phyloP scores from a whole-genome alignment of 1,140 invertebrate species.

The Drosophila albomicans region DNA sequence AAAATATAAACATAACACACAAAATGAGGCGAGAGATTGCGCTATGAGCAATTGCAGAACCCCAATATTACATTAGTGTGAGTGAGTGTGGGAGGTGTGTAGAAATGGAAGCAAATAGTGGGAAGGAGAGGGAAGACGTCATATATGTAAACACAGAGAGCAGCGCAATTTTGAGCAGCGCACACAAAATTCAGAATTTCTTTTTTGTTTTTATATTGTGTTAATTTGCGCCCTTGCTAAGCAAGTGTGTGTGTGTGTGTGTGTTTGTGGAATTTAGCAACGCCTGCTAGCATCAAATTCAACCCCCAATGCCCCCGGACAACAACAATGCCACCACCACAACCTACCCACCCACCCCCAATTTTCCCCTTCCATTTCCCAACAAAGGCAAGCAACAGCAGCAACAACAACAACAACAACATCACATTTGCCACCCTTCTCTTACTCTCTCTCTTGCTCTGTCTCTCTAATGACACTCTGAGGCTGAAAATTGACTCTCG shows the following conservation, averaged over 20 bases:
- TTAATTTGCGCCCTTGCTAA: slow-evolving; percentile 57
- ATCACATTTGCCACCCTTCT: slow-evolving; percentile 8
- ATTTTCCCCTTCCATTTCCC: slow-evolving; percentile 9
- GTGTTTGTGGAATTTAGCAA: slow-evolving; percentile 36
- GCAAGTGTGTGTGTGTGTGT: slow-evolving; percentile 30
- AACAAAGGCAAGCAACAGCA: slow-evolving; percentile 4
- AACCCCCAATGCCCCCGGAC: slow-evolving; percentile 62
- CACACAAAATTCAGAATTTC: slow-evolving; percentile 36
- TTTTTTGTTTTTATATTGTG: slow-evolving; percentile 68
- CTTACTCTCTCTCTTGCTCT: slow-evolving; percentile 1
- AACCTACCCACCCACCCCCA: slow-evolving; percentile 39
- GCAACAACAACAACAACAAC: slow-evolving; percentile 31
- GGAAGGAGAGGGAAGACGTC: background rate
- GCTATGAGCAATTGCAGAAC: slow-evolving; percentile 17
- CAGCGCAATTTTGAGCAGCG: slow-evolving; percentile 29
- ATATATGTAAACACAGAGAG: slow-evolving; percentile 42
- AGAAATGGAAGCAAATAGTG: background rate
- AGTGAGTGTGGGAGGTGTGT: background rate
- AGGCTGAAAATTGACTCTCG: slow-evolving; percentile 39
- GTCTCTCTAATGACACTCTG: slow-evolving; percentile 10
- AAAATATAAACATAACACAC: slow-evolving; percentile 43
- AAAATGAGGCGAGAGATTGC: slow-evolving; percentile 1
- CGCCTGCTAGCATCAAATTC: slow-evolving; percentile 55
- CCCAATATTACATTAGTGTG: slow-evolving; percentile 1
- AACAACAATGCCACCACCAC: slow-evolving; percentile 33